Evolutionary conservation across 2,113 vertebrate genomes (phyloP).

Genomic region (Triplophysa dalaica): DNA sequence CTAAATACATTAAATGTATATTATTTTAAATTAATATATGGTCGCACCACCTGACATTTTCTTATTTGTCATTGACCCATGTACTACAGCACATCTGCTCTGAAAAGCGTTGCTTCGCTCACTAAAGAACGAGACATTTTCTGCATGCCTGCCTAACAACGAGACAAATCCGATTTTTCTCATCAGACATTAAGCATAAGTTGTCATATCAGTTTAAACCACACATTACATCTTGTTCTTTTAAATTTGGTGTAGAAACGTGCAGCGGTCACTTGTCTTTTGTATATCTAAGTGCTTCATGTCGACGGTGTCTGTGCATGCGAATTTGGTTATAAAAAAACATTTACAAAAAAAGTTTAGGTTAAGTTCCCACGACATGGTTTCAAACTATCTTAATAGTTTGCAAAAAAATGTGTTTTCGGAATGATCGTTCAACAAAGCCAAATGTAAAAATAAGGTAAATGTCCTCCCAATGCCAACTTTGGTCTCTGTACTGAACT

Average conservation of each 20-base stretch:
- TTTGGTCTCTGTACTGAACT: slow-evolving; percentile 72
- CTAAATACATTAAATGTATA: too few species aligned
- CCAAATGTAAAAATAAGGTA: slow-evolving; percentile 8
- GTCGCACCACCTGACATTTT: too few species aligned
- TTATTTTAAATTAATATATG: too few species aligned
- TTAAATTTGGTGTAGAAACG: slow-evolving; percentile 46
- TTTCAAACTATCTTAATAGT: slow-evolving; percentile 57
- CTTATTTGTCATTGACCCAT: too few species aligned
- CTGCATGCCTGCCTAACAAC: slow-evolving; percentile 51
- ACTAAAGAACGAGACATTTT: slow-evolving; percentile 44
- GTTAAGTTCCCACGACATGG: slow-evolving; percentile 38
- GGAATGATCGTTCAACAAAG: slow-evolving; percentile 37
- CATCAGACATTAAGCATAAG: slow-evolving; percentile 49
- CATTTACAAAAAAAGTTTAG: slow-evolving; percentile 16
- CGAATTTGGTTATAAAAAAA: slow-evolving; percentile 58
- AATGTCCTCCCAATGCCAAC: slow-evolving; percentile 54
- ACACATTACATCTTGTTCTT: slow-evolving; percentile 52
- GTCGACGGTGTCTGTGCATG: slow-evolving; percentile 49
- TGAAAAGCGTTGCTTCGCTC: slow-evolving; percentile 18
- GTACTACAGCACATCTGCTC: slow-evolving; percentile 58
- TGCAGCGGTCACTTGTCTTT: slow-evolving; percentile 35
- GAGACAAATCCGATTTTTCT: slow-evolving; percentile 48
- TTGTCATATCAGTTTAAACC: slow-evolving; percentile 43
- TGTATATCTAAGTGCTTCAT: slow-evolving; percentile 59
- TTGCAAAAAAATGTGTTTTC: slow-evolving; percentile 54